These are phyloP conservation scores for Phasianus colchicus DNA, from an alignment of 2,113 vertebrate species.

Conservation along the genomic window DNA sequence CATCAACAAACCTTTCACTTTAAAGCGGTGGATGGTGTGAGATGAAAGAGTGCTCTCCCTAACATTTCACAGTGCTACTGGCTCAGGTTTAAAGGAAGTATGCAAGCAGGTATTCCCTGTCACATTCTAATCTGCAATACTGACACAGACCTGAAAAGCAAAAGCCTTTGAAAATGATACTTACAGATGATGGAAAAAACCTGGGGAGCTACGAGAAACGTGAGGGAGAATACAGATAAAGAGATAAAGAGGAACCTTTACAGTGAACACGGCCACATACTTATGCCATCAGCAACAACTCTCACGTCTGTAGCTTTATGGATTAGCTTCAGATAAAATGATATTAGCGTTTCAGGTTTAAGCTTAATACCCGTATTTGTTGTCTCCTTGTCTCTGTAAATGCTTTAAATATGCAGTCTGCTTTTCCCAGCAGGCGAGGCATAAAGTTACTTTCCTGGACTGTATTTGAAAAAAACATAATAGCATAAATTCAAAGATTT, in stretches of 20 bases:
- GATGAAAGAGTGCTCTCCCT: conserved; percentile 77
- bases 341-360: conserved; percentile 1
- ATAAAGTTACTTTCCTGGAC: not conserved
- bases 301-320: conserved; percentile 20
- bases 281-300: conserved; percentile 58
- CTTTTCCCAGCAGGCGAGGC: conserved; percentile 7
- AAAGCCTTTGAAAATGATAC: conserved; percentile 83
- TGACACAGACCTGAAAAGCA: conserved; percentile 75
- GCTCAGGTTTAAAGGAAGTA: conserved; percentile 84
- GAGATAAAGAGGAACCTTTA: conserved; percentile 70
- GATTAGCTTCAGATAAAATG: conserved; percentile 57
- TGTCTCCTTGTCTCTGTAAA: conserved; percentile 16
- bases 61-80: conserved; percentile 68
- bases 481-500: not conserved
- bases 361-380: not conserved
- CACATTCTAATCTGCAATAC: conserved; percentile 75
- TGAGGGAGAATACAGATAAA: conserved; percentile 44
- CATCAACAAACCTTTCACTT: conserved; percentile 79
- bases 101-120: conserved; percentile 77
- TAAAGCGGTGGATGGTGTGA: conserved; percentile 72
- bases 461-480: not conserved
- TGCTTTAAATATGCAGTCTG: not conserved
- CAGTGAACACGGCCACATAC: conserved; percentile 29
- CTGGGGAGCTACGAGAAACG: conserved; percentile 68
- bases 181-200: conserved; percentile 71